Evolutionary conservation across 1,140 invertebrate genomes (phyloP), one percentile per base, ranked within the genome.

Genomic region (Ips nitidus): DNA sequence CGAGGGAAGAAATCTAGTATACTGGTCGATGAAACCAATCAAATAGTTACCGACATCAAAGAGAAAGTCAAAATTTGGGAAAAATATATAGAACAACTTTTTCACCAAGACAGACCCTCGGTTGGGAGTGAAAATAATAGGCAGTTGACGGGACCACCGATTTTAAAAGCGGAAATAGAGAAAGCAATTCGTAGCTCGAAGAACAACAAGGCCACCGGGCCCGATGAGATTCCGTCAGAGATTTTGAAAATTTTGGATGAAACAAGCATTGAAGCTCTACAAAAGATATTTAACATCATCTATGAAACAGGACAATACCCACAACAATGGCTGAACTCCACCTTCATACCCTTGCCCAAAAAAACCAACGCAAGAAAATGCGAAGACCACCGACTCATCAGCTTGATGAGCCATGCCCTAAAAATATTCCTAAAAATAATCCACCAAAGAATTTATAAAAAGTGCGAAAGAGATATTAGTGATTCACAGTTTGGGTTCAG

Each of bases 401-500:
- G 45, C 22, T 22, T 22, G 22, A 22, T 22, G 22, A 22, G 22
- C 22, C 22, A 22, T 22, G 22, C 22, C 22, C 22, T 22, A 22
- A 22, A 22, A 22, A 22, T 22, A 22, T 22, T 22, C 0, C 22
- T 22, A 22, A 22, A 47, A 47, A 47, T 47, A 4, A 47, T 47
- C 4, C 45, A 47, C 45, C 45, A 47, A 47, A 53, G 52, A 53
- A 8, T 53, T 8, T 36, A 8, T 53, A 6, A 41, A 59, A 8
- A 39, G 6, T 41, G 22, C 22, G 22, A 22, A 22, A 22, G 22
- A 22, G 22, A 3, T 43, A 5, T 37, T 8, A 43, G 53, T 36
- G 53, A 56, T 39, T 60, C 40, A 47, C 60, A 62, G 6, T 62
- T 62, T 62, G 60, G 60, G 38, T 50, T 62, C 47, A 62, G 60